phyloP scores from a whole-genome alignment of 2,113 vertebrate genomes.

The Brachyhypopomus occidentalis region DNA sequence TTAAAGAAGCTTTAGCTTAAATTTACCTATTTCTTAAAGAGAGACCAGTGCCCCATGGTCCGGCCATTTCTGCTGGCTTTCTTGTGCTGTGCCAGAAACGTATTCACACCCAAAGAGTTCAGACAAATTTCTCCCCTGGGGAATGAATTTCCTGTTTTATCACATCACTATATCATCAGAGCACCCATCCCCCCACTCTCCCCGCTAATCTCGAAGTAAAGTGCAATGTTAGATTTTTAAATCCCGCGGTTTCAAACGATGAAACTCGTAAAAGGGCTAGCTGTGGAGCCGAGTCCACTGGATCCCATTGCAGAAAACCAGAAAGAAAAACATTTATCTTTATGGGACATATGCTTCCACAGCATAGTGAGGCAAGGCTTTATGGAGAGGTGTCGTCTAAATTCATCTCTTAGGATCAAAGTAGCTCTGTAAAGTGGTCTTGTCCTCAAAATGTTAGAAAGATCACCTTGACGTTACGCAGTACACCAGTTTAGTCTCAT shows the following conservation, averaged over 20 bases:
- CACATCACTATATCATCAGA: not conserved
- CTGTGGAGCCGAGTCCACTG: not conserved
- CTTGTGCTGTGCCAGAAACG: not conserved
- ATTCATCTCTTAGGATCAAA: not conserved
- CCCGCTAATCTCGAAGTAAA: conserved; percentile 18
- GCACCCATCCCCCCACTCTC: not conserved
- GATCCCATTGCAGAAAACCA: not conserved
- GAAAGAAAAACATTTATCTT: not conserved
- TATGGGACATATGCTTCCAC: not conserved
- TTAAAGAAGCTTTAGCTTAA: conserved; percentile 5
- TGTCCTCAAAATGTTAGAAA: not conserved
- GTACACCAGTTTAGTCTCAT: not conserved
- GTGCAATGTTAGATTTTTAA: conserved; percentile 1
- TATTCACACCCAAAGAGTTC: conserved; percentile 27
- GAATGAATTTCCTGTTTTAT: not conserved
- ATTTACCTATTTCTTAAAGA: not conserved
- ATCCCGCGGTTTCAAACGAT: not conserved
- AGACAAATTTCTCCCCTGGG: not conserved
- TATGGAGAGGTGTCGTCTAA: not conserved
- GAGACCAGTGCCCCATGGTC: conserved; percentile 13
- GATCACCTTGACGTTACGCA: not conserved
- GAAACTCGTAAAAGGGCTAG: not conserved
- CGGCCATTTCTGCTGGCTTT: not conserved
- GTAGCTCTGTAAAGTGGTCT: not conserved
- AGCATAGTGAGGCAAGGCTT: not conserved